Conservation (phyloP, 2,113 vertebrate species). For the Barnardius zonarius region DNA sequence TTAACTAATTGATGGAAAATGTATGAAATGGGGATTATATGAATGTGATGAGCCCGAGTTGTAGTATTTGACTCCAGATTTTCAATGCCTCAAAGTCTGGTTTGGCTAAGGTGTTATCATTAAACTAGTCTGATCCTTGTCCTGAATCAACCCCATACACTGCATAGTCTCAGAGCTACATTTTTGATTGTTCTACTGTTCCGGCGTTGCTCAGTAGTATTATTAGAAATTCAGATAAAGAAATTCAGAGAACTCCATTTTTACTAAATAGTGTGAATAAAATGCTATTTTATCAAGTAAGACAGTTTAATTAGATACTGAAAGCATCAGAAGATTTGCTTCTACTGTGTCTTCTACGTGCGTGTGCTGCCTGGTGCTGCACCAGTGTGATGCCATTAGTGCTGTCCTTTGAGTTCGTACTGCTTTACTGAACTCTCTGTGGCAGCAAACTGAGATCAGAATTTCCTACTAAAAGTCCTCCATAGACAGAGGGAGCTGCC, state of each 20-base stretch:
- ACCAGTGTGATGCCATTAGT: neutral
- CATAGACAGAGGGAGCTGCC: fast-evolving
- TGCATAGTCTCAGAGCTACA: fast-evolving
- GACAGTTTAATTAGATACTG: neutral
- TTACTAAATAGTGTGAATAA: neutral
- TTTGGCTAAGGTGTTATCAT: neutral
- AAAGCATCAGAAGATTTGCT: neutral
- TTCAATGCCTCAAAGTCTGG: neutral
- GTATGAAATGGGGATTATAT: neutral
- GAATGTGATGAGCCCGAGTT: neutral
- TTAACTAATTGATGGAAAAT: neutral
- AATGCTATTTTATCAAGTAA: neutral
- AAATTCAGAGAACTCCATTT: neutral
- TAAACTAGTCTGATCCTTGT: neutral
- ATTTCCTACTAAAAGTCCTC: neutral
- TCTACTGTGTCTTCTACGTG: neutral
- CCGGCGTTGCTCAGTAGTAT: neutral
- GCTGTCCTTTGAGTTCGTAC: neutral
- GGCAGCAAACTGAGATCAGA: neutral
- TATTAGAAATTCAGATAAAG: neutral
- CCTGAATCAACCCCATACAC: neutral
- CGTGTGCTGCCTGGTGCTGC: neutral
- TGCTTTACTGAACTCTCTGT: neutral
- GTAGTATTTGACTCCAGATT: neutral
- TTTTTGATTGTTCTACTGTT: neutral